These are phyloP conservation scores for Luehdorfia chinensis DNA, from an alignment of 1,140 invertebrate species.

Conservation along the genomic window DNA sequence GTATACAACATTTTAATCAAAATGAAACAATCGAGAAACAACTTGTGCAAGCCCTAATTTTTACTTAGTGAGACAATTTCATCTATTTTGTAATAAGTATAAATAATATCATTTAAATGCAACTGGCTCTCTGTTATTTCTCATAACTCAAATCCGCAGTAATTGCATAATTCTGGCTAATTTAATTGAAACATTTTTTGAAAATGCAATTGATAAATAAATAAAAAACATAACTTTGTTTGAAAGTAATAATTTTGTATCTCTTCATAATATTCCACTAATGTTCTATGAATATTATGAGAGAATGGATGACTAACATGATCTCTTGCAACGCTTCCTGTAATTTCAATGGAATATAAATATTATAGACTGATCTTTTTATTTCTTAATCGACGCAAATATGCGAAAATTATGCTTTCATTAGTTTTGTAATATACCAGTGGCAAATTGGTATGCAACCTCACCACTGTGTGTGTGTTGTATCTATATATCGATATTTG, in stretches of 20 bases:
- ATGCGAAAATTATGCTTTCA: constrained; percentile 52
- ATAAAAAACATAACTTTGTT: neutral
- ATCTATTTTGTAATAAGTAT: constrained; percentile 5
- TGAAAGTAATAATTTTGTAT: neutral
- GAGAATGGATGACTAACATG: constrained; percentile 27
- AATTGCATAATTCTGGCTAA: too few species aligned
- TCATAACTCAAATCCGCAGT: too few species aligned
- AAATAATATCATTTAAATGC: constrained; percentile 7
- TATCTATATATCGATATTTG: constrained; percentile 63
- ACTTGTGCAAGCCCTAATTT: neutral
- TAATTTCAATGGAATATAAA: constrained; percentile 23
- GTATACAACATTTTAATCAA: constrained; percentile 1
- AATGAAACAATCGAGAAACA: neutral
- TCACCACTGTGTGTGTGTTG: constrained; percentile 59
- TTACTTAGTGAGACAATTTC: constrained; percentile 1
- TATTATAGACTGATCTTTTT: constrained; percentile 35
- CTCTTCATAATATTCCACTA: neutral
- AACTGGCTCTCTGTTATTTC: constrained; percentile 13
- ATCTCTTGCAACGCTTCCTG: constrained; percentile 40
- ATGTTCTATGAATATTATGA: constrained; percentile 14
- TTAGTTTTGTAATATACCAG: constrained; percentile 51
- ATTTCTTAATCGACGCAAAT: constrained; percentile 20
- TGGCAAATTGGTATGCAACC: constrained; percentile 39
- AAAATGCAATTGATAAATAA: too few species aligned
- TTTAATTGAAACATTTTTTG: too few species aligned